These are phyloP conservation scores for Atta texana DNA, from an alignment of 1,140 invertebrate genomes.

Conservation along the genomic window DNA sequence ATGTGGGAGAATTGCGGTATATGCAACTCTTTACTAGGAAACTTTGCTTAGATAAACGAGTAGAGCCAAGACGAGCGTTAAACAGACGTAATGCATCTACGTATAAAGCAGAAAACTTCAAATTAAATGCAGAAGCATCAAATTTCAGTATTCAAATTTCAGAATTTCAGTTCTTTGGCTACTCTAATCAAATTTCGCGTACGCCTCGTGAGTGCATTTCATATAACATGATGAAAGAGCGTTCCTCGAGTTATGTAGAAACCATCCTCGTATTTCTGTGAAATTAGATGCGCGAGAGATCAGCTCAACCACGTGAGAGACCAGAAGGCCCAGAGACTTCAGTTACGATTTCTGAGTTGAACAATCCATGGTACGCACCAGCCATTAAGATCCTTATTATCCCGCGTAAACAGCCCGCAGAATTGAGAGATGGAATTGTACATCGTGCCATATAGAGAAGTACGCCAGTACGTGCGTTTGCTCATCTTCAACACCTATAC, in stretches of 20 bases:
- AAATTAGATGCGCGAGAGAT: constrained; percentile 39
- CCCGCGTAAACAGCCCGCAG: constrained; percentile 21
- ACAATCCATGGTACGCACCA: constrained; percentile 28
- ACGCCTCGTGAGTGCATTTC: not conserved
- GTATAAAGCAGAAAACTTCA: not conserved
- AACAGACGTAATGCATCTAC: not conserved
- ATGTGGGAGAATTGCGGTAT: not conserved
- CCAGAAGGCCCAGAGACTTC: not conserved
- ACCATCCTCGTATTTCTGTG: not conserved
- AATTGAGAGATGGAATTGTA: constrained; percentile 26
- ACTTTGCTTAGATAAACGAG: constrained; percentile 7
- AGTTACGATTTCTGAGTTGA: constrained; percentile 50
- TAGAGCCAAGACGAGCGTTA: not conserved
- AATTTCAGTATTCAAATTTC: too few species aligned
- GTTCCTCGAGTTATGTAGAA: not conserved
- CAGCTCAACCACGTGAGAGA: constrained; percentile 11
- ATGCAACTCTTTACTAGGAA: not conserved
- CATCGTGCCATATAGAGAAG: not conserved
- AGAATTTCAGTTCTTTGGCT: too few species aligned
- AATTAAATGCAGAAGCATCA: constrained; percentile 12
- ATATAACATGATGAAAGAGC: constrained; percentile 14
- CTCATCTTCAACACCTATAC: not conserved
- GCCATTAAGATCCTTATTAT: constrained; percentile 52
- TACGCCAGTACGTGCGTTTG: too few species aligned
- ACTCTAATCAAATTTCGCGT: constrained; percentile 41